Percentiles rank a stretch among this genome's conserved stretches.
phyloP scores from a whole-genome alignment of 2,888 invertebrate species.

The Dendrolimus houi region DNA sequence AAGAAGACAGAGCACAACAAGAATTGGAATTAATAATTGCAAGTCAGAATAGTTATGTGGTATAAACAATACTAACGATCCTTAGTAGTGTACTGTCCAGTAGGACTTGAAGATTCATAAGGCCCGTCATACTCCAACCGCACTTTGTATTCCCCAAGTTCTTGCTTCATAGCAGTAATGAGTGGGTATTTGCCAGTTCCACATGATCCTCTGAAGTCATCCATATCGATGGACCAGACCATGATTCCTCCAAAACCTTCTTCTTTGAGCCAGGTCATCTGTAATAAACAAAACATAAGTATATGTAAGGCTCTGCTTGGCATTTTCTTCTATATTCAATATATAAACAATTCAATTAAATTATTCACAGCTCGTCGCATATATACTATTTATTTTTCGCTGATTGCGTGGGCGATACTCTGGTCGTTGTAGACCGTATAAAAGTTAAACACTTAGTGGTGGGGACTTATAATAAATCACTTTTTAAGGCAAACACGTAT shows the following conservation, averaged over 20 bases:
- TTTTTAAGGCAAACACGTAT: too few species aligned
- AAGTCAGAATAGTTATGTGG: too few species aligned
- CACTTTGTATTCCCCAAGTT: constrained; percentile 88
- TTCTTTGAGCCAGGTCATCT: constrained; percentile 96
- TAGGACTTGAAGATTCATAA: constrained; percentile 83
- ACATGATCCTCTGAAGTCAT: constrained; percentile 94
- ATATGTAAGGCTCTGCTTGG: too few species aligned
- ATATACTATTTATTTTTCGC: too few species aligned
- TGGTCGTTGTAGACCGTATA: too few species aligned
- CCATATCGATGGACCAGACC: constrained; percentile 98
- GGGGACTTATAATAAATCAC: too few species aligned
- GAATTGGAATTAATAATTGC: too few species aligned
- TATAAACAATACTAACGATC: constrained; percentile 82
- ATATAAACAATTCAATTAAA: neutral
- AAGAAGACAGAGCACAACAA: too few species aligned
- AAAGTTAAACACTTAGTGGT: too few species aligned
- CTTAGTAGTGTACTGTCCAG: constrained; percentile 90
- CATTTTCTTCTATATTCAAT: too few species aligned
- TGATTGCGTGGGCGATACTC: too few species aligned
- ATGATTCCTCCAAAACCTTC: constrained; percentile 97
- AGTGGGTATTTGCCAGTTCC: constrained; percentile 94
- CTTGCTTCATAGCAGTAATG: constrained; percentile 90
- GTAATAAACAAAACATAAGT: constrained; percentile 10
- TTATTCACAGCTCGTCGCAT: neutral
- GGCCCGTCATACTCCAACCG: constrained; percentile 90